A percentile compares a stretch with the other conserved stretches of the same genome.
These are phyloP conservation scores for Lanius ludovicianus DNA, from an alignment of 2,113 vertebrate genomes.

Conservation along the genomic window DNA sequence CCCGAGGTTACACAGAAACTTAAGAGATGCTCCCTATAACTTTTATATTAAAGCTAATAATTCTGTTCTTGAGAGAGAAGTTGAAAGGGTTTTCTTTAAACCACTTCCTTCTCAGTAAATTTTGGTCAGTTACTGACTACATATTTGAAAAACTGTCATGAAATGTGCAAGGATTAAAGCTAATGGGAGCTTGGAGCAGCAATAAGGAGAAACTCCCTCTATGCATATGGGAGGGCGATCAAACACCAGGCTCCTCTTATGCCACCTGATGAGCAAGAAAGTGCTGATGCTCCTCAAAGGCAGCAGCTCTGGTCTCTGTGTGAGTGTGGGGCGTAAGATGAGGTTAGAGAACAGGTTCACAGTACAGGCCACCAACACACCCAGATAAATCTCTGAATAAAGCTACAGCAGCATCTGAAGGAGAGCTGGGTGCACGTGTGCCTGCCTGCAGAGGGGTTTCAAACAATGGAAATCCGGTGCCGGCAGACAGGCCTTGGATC, in stretches of 20 bases:
- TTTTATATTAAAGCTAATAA: background rate
- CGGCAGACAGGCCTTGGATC: background rate
- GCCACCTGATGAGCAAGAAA: background rate
- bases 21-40: background rate
- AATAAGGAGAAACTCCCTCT: background rate
- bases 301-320: background rate
- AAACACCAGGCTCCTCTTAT: background rate
- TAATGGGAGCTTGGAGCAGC: background rate
- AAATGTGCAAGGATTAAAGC: background rate
- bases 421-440: accelerated
- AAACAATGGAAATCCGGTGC: background rate
- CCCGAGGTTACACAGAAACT: slow-evolving; percentile 3
- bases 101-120: background rate
- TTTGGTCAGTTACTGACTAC: background rate
- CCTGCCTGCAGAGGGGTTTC: background rate
- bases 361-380: background rate
- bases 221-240: accelerated
- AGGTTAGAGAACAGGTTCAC: background rate
- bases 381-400: accelerated
- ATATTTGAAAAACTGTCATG: background rate
- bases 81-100: background rate
- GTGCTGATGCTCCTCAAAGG: background rate
- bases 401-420: background rate
- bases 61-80: background rate
- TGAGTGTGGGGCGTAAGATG: accelerated